Percentiles rank a stretch among this genome's conserved stretches.
Conservation (phyloP, 2,888 invertebrate genomes). For the Isotomurus palustris region DNA sequence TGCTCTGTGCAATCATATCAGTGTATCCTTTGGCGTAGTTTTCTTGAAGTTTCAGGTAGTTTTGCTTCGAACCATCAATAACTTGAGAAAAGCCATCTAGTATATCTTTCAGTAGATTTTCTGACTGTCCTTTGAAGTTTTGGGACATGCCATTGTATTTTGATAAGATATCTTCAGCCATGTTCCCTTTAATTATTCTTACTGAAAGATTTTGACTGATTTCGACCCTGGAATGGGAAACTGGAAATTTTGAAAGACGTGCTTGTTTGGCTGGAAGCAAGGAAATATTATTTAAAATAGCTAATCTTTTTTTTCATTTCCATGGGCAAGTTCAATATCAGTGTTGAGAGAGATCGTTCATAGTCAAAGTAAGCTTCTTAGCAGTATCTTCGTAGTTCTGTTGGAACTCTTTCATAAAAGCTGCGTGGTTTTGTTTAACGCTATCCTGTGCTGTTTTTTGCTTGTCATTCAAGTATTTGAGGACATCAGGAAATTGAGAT, state of each 20-base stretch:
- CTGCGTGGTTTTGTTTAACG: neutral
- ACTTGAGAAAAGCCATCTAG: neutral
- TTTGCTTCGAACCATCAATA: slow-evolving; percentile 9
- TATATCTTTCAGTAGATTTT: slow-evolving; percentile 12
- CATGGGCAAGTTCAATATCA: too few relatives aligned
- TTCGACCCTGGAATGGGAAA: too few relatives aligned
- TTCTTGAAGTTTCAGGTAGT: slow-evolving; percentile 15
- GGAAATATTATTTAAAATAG: too few relatives aligned
- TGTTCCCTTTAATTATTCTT: neutral
- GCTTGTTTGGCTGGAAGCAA: too few relatives aligned
- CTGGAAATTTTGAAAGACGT: too few relatives aligned
- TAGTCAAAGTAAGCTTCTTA: slow-evolving; percentile 13
- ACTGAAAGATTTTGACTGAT: too few relatives aligned
- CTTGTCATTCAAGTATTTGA: neutral
- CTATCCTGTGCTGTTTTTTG: too few relatives aligned
- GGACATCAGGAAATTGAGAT: too few relatives aligned
- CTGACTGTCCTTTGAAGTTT: slow-evolving; percentile 16
- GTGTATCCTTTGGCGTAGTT: slow-evolving; percentile 9
- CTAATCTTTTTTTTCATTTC: too few relatives aligned
- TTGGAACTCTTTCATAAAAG: slow-evolving; percentile 1
- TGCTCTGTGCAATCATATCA: slow-evolving; percentile 2
- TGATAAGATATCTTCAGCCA: neutral
- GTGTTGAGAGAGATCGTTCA: neutral
- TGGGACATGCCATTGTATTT: slow-evolving; percentile 19
- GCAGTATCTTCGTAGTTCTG: slow-evolving; percentile 17